phyloP scores from a whole-genome alignment of 2,797 vertebrate genomes.

The Eulemur mongoz region DNA sequence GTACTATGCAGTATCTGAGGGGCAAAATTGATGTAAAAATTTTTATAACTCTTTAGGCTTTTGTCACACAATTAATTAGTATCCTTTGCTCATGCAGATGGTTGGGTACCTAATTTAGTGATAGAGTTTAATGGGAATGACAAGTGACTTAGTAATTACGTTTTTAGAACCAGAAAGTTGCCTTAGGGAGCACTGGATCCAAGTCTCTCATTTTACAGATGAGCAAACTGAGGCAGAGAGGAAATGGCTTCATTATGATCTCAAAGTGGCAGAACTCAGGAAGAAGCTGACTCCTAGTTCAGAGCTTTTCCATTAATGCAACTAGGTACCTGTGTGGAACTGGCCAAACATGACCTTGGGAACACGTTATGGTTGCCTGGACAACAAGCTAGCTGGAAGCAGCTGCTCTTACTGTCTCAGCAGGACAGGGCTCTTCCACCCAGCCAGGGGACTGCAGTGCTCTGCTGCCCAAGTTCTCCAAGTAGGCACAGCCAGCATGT shows the following conservation, averaged over 20 bases:
- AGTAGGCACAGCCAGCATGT: accelerated
- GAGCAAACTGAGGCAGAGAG: background rate
- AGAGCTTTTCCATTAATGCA: background rate
- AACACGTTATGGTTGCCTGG: background rate
- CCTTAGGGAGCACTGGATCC: background rate
- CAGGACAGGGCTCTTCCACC: accelerated
- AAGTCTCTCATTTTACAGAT: background rate
- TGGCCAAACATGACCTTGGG: background rate
- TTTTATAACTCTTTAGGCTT: constrained; percentile 12
- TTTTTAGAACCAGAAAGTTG: background rate
- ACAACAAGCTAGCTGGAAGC: background rate
- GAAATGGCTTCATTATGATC: background rate
- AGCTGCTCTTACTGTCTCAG: accelerated
- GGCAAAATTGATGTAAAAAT: background rate
- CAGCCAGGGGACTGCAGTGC: background rate
- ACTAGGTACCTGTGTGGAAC: accelerated
- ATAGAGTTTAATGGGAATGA: background rate
- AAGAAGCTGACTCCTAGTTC: background rate
- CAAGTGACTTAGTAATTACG: background rate
- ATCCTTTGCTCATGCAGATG: background rate
- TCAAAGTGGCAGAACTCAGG: background rate
- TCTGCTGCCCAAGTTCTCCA: accelerated
- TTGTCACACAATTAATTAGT: background rate
- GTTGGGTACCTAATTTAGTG: background rate
- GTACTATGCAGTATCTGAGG: background rate